Conservation (phyloP, 2,113 vertebrate genomes). For the Lathamus discolor region DNA sequence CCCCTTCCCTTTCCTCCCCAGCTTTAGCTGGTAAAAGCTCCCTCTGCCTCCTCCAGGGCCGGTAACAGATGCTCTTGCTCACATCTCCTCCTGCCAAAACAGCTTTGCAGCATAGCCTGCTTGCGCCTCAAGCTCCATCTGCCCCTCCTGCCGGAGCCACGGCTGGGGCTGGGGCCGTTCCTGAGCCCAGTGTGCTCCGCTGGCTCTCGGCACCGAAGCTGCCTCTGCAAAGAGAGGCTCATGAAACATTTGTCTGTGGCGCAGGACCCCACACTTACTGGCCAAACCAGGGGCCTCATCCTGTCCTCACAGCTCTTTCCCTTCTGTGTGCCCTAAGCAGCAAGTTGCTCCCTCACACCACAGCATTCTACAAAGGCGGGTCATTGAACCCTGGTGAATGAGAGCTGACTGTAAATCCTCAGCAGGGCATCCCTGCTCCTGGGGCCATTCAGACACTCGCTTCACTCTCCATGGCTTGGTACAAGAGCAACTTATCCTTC, state of each 20-base stretch:
- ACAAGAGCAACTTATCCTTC: background rate
- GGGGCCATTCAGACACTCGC: background rate
- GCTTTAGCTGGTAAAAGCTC: background rate
- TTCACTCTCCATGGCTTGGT: background rate
- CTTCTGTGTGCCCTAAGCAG: background rate
- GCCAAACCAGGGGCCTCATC: background rate
- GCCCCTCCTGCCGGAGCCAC: background rate
- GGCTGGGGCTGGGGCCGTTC: accelerated
- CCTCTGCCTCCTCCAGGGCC: background rate
- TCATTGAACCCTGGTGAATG: background rate
- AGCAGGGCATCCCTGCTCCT: accelerated
- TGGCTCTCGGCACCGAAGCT: background rate
- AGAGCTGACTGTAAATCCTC: background rate
- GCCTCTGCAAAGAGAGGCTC: background rate
- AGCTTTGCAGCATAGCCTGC: background rate
- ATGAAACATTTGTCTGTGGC: accelerated
- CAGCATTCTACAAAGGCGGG: background rate
- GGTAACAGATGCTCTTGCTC: background rate
- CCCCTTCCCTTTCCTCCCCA: background rate
- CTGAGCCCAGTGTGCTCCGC: accelerated
- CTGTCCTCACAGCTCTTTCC: background rate
- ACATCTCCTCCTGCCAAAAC: background rate
- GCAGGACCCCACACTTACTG: accelerated
- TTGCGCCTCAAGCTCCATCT: background rate
- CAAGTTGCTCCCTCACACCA: background rate